Base-by-base conservation (phyloP, 2,113 vertebrate genomes). In the Athene cunicularia region DNA sequence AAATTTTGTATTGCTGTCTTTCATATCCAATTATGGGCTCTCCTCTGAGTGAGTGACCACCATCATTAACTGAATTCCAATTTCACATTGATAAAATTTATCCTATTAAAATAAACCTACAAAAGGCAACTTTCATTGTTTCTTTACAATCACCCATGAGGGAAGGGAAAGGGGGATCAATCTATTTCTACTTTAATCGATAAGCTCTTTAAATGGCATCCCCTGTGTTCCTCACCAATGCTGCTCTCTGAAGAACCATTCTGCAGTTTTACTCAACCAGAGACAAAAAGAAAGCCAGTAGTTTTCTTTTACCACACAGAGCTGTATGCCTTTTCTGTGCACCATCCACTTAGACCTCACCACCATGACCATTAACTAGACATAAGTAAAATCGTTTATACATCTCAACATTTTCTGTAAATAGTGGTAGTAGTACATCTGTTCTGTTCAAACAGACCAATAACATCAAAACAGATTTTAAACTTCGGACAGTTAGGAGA, bases 21-120 rank as follows among this genome's bases (percentile, higher is more conserved):
- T 93, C 64, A 84, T 33, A 72, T 68, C 9, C 67, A 90, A 56
- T 90, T 95, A 91, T 22, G 33, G 52, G 50, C 55, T 89, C 63
- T 59, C 91, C 83, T 39, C 67, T 96, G 55, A 90, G 53, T 53
- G 68, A 93, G 56, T 90, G 66, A 83, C 50, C 68, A 50, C 81
- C 68, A 74, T 74, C 47, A 90, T 93, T 91, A 97, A 84, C 33
- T 62, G n/a, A 95, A 96, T 80, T 80, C 72, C 72, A 86, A 92
- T 90, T 95, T 90, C 74, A 67, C 74, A 83, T 76, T 41, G 68
- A 94, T 67, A 95, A 93, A 91, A 88, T 64, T 87, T 82, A 94
- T 93, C 71, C 71, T 56, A 76, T 95, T 96, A 97, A 96, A 97
- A 95, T 75, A 93, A 93, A 93, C 23, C 39, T 76, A 49, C 49